Conservation (phyloP, 2,113 vertebrate species). For the Chroicocephalus ridibundus region DNA sequence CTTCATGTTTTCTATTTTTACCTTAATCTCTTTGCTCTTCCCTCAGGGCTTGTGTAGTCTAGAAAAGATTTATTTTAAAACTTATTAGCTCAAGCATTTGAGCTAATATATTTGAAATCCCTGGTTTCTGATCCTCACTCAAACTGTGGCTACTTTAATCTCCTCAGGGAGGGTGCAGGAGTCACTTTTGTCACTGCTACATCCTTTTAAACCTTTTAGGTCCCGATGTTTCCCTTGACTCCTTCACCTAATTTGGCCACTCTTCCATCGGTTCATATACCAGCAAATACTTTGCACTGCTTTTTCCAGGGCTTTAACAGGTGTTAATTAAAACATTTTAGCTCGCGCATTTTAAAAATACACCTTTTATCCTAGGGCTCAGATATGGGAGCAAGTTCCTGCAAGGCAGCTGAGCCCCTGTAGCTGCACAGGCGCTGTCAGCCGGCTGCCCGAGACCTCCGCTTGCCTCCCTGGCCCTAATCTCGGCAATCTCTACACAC, state of each 20-base stretch:
- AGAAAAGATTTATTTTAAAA: slow-evolving; percentile 69
- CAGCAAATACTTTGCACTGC: background rate
- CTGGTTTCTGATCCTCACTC: slow-evolving; percentile 9
- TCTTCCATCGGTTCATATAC: background rate
- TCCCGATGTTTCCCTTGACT: background rate
- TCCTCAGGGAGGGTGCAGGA: background rate
- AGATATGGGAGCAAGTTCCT: background rate
- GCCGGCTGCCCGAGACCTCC: background rate
- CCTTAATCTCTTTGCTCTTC: slow-evolving; percentile 58
- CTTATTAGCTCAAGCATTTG: slow-evolving; percentile 46
- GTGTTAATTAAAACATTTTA: slow-evolving; percentile 43
- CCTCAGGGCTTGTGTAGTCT: slow-evolving; percentile 57
- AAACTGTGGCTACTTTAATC: background rate
- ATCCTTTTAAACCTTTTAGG: background rate
- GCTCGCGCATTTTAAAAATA: background rate
- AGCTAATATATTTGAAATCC: slow-evolving; percentile 38
- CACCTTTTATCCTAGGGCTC: slow-evolving; percentile 35
- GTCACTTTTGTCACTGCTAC: background rate
- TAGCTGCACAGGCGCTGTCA: background rate
- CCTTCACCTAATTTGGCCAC: background rate
- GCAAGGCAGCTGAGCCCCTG: background rate
- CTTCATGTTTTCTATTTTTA: slow-evolving; percentile 63
- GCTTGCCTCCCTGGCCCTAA: background rate
- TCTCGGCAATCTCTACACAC: background rate
- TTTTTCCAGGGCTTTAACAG: background rate